Percentiles rank a stretch among this genome's conserved stretches.
Evolutionary conservation across 2,888 invertebrate species (phyloP).

Genomic region (Orthosia gracilis): DNA sequence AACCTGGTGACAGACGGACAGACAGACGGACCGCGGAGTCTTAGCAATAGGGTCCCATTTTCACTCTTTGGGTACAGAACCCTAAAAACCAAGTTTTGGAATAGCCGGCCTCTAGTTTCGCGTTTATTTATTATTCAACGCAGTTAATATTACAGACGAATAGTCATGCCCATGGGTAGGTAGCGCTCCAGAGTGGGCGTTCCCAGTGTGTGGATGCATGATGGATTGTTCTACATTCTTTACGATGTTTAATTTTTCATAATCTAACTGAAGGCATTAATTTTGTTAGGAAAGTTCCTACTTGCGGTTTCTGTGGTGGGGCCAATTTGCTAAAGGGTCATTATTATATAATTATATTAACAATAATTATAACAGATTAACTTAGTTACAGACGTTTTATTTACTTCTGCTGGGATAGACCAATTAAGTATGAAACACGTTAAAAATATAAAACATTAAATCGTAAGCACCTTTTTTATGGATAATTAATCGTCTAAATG

Average conservation of each 20-base stretch:
- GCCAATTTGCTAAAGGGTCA: not conserved
- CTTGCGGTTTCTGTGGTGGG: slow-evolving; percentile 9
- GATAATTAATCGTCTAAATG: slow-evolving; percentile 31
- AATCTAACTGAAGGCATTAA: slow-evolving; percentile 20
- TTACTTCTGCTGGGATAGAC: slow-evolving; percentile 14
- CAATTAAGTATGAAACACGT: slow-evolving; percentile 13
- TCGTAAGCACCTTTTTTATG: slow-evolving; percentile 14
- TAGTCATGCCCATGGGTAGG: slow-evolving; percentile 42
- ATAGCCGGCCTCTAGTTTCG: slow-evolving; percentile 33
- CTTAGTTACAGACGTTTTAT: slow-evolving; percentile 6
- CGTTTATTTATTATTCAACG: slow-evolving; percentile 60
- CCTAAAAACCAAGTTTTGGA: not conserved
- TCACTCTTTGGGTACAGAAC: no score
- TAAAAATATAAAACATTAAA: slow-evolving; percentile 26
- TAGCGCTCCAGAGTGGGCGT: slow-evolving; percentile 52
- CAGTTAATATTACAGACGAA: slow-evolving; percentile 53
- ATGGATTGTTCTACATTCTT: slow-evolving; percentile 47
- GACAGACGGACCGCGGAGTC: no score
- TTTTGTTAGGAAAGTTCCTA: slow-evolving; percentile 19
- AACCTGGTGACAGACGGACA: no score
- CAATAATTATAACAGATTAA: slow-evolving; percentile 15
- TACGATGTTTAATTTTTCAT: slow-evolving; percentile 39
- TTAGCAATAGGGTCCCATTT: no score
- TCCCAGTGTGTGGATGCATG: slow-evolving; percentile 44
- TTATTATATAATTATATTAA: not conserved